Evolutionary conservation across 2,113 vertebrate species (phyloP).

Genomic region (Apodemus speciosus): DNA sequence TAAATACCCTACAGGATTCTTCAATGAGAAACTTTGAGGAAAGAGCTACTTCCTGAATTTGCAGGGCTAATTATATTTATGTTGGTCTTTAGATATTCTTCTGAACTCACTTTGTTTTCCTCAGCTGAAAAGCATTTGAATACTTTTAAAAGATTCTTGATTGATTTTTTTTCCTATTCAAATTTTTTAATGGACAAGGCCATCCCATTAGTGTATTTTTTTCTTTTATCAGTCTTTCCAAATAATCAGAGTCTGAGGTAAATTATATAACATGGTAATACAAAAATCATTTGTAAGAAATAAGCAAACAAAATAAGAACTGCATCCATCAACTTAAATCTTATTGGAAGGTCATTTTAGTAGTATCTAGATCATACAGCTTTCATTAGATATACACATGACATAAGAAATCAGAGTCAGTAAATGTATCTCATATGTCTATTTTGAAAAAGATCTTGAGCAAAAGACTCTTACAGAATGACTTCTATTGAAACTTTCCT

Average conservation of each 20-base stretch:
- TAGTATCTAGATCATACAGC: neutral
- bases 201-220: neutral
- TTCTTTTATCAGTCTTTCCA: neutral
- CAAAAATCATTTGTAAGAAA: neutral
- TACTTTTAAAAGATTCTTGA: constrained; percentile 37
- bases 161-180: constrained; percentile 31
- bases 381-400: neutral
- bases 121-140: constrained; percentile 26
- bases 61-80: constrained; percentile 16
- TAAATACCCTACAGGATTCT: neutral
- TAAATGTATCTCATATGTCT: neutral
- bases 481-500: neutral
- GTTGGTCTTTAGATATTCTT: constrained; percentile 37
- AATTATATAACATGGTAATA: neutral
- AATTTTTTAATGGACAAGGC: neutral
- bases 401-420: neutral
- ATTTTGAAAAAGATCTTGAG: constrained; percentile 29
- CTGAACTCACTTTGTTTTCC: constrained; percentile 37
- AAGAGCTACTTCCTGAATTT: neutral
- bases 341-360: neutral
- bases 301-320: neutral
- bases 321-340: neutral
- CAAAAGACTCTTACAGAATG: neutral
- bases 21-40: neutral
- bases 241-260: neutral